These are phyloP conservation scores for Lypha dubia DNA, from an alignment of 2,888 invertebrate species.

Conservation along the genomic window DNA sequence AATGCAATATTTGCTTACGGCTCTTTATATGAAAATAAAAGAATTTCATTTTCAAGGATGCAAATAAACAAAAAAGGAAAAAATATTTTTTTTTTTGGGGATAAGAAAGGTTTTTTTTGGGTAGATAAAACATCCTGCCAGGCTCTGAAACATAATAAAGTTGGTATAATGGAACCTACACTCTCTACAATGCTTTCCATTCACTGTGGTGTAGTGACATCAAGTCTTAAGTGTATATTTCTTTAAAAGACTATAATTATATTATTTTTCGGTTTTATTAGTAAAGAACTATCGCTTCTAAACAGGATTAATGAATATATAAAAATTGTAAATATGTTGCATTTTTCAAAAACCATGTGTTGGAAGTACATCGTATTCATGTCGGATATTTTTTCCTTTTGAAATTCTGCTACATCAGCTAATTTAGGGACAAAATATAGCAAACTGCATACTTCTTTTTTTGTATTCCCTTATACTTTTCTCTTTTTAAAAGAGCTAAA, in stretches of 20 bases:
- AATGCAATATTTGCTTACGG: conserved; percentile 74
- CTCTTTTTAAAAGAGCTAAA: too few relatives aligned
- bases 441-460: too few relatives aligned
- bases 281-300: too few relatives aligned
- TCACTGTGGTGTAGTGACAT: neutral
- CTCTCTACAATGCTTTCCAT: too few relatives aligned
- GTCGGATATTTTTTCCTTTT: too few relatives aligned
- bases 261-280: neutral
- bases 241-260: neutral
- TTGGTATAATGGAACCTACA: neutral
- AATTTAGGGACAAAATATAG: too few relatives aligned
- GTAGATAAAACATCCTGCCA: conserved; percentile 42
- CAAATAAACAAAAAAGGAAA: conserved; percentile 52
- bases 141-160: neutral
- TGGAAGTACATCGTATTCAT: too few relatives aligned
- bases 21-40: conserved; percentile 66
- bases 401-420: too few relatives aligned
- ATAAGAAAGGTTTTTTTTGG: conserved; percentile 47
- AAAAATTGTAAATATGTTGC: too few relatives aligned
- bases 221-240: neutral
- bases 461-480: too few relatives aligned
- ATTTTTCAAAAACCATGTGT: too few relatives aligned
- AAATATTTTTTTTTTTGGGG: conserved; percentile 52
- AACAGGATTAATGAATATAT: too few relatives aligned
- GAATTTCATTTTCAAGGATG: conserved; percentile 68